These are phyloP conservation scores for Cuniculus paca DNA, from an alignment of 2,797 vertebrate genomes.

Conservation along the genomic window DNA sequence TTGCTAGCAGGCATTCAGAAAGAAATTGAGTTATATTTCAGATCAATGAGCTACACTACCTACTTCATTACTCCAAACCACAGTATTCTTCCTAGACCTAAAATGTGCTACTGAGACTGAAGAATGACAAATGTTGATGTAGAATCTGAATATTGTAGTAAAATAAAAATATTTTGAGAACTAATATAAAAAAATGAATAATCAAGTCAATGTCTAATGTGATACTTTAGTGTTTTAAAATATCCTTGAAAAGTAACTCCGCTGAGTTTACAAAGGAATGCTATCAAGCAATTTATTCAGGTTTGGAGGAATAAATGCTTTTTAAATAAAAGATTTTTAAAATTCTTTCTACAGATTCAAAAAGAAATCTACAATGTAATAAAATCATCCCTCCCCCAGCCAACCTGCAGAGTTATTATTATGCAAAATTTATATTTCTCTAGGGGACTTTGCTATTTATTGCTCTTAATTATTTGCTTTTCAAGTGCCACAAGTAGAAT, in stretches of 20 bases:
- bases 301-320: slow-evolving; percentile 12
- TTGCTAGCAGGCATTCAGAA: background rate
- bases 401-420: slow-evolving; percentile 60
- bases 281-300: too few relatives aligned
- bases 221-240: slow-evolving; percentile 37
- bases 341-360: slow-evolving; percentile 35
- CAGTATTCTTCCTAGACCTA: background rate
- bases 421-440: slow-evolving; percentile 73
- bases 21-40: background rate
- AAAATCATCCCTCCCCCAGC: slow-evolving; percentile 44
- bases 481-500: slow-evolving; percentile 66
- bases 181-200: background rate
- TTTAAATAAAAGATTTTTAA: slow-evolving; percentile 55
- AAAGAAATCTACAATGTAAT: slow-evolving; percentile 37
- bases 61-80: background rate
- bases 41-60: background rate
- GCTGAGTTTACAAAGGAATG: too few relatives aligned
- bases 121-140: background rate
- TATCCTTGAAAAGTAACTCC: background rate
- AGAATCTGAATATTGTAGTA: background rate
- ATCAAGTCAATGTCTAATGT: background rate
- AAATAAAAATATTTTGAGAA: slow-evolving; percentile 1
- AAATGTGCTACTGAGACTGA: background rate
- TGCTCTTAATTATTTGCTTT: slow-evolving; percentile 81
- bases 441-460: slow-evolving; percentile 74